Conservation (phyloP, 2,113 vertebrate genomes). For the Heterochromis multidens region DNA sequence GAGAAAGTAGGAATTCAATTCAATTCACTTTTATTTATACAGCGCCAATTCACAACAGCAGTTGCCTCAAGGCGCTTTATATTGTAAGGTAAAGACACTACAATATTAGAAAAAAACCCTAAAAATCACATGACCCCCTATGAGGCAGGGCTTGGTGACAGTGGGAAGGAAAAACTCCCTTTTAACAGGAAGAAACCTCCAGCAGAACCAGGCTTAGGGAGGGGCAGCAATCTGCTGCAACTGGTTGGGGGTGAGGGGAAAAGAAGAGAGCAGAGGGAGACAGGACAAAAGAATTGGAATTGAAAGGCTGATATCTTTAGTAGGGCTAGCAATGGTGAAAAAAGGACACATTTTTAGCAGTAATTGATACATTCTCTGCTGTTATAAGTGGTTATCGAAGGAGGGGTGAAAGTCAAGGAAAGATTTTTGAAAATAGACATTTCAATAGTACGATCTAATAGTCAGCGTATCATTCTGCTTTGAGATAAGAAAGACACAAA, state of each 20-base stretch:
- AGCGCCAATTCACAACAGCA: not conserved
- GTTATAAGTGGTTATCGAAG: not conserved
- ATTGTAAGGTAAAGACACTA: not conserved
- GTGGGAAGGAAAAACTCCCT: not conserved
- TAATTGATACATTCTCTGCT: not conserved
- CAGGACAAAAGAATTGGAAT: not conserved
- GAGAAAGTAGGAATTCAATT: not conserved
- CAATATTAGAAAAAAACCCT: not conserved
- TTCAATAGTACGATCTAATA: not conserved
- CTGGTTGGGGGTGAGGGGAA: not conserved
- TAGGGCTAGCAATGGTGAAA: not conserved
- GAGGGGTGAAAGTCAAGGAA: not conserved
- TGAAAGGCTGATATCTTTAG: not conserved
- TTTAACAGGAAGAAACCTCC: not conserved
- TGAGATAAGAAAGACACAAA: not conserved
- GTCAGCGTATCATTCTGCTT: not conserved
- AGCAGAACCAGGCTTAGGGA: rapidly evolving
- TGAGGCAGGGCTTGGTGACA: not conserved
- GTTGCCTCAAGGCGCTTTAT: not conserved
- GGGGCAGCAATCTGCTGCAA: not conserved
- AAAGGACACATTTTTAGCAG: not conserved
- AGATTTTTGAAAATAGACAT: not conserved
- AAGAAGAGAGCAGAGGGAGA: not conserved
- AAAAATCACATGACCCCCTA: not conserved
- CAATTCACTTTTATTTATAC: not conserved